Percentiles rank a stretch among this genome's conserved stretches.
phyloP scores from a whole-genome alignment of 2,888 invertebrate species.

The Drosophila pseudotakahashii region DNA sequence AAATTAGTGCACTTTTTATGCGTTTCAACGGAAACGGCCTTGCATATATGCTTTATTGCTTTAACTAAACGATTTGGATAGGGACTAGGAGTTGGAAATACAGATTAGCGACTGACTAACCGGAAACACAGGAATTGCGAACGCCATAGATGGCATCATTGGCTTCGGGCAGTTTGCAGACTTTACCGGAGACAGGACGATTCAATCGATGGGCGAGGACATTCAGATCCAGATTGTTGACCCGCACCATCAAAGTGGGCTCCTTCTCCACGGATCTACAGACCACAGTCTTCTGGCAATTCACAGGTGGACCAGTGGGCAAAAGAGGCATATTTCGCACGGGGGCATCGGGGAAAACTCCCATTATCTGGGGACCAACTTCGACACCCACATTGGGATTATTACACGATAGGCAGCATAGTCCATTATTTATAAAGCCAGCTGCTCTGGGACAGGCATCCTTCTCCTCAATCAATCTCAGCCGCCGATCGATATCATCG shows the following conservation, averaged over 20 bases:
- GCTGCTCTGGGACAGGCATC: slow-evolving; percentile 78
- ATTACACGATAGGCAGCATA: slow-evolving; percentile 80
- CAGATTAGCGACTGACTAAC: slow-evolving; percentile 2
- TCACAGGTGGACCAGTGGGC: not conserved
- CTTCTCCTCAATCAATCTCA: slow-evolving; percentile 58
- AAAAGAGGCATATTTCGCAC: slow-evolving; percentile 2
- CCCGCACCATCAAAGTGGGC: slow-evolving; percentile 64
- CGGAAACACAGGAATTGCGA: slow-evolving; percentile 54
- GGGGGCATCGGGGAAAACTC: slow-evolving; percentile 52
- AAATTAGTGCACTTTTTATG: slow-evolving; percentile 74
- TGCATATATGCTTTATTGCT: slow-evolving; percentile 37
- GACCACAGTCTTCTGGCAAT: slow-evolving; percentile 56
- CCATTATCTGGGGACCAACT: slow-evolving; percentile 51
- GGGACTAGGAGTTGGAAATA: not conserved
- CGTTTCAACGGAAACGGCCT: slow-evolving; percentile 44
- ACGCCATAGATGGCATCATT: slow-evolving; percentile 68
- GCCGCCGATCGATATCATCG: slow-evolving; percentile 56
- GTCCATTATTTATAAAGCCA: slow-evolving; percentile 70
- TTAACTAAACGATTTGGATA: slow-evolving; percentile 61
- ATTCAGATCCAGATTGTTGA: slow-evolving; percentile 65
- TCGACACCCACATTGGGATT: slow-evolving; percentile 70
- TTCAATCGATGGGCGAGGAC: slow-evolving; percentile 54
- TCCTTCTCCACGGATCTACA: slow-evolving; percentile 65
- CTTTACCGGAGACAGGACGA: slow-evolving; percentile 53
- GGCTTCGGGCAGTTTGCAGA: slow-evolving; percentile 69